Conservation (phyloP, 2,113 vertebrate species). For the Telmatochromis sp. region DNA sequence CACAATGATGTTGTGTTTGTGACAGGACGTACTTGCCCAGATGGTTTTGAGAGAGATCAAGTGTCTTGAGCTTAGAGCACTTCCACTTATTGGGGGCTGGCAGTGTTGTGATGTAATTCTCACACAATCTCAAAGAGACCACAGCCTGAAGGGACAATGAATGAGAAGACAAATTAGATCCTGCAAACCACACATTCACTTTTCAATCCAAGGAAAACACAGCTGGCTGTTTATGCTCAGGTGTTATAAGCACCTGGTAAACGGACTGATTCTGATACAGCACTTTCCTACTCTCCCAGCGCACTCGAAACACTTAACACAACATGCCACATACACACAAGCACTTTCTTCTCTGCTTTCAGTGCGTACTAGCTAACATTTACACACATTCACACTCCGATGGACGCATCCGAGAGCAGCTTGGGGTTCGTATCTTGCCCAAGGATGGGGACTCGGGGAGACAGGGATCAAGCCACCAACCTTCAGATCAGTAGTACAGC, state of each 20-base stretch:
- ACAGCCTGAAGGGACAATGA: conserved; percentile 68
- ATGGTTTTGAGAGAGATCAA: conserved; percentile 94
- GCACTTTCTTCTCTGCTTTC: not conserved
- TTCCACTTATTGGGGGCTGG: conserved; percentile 83
- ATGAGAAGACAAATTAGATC: not conserved
- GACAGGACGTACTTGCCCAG: conserved; percentile 84
- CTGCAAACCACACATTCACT: not conserved
- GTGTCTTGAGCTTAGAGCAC: conserved; percentile 80
- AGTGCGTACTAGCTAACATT: not conserved
- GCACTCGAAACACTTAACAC: not conserved
- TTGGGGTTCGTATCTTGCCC: not conserved
- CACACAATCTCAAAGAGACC: conserved; percentile 78
- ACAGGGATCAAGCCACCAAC: not conserved
- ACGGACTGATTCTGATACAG: not conserved
- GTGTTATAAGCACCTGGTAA: not conserved
- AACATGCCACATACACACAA: not conserved
- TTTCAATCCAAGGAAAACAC: not conserved
- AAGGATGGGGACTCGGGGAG: fast-evolving
- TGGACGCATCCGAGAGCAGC: not conserved
- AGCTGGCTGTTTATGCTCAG: not conserved
- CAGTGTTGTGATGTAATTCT: conserved; percentile 79
- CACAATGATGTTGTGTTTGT: not conserved
- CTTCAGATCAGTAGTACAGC: not conserved
- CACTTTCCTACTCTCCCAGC: not conserved
- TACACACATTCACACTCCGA: not conserved